Base-by-base conservation (phyloP, 2,797 vertebrate genomes). In the Taeniopygia guttata region DNA sequence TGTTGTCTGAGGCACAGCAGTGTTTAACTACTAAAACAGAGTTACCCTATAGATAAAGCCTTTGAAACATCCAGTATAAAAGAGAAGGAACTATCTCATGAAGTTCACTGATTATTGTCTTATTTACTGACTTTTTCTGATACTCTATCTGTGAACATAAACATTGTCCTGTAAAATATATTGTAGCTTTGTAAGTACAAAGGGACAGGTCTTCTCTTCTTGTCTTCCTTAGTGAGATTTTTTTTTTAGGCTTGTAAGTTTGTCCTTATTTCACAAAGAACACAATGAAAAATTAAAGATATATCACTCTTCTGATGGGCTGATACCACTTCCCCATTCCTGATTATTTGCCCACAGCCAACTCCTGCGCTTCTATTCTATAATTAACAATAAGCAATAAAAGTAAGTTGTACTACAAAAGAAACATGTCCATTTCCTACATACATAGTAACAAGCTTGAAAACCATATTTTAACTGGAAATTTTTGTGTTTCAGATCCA, bases 71-170 rank as follows among this genome's bases (percentile, higher is more conserved):
- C 8, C 52, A 56, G 43, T 62, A 74, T n/a, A 58, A 84, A 69
- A 67, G 10, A 75, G 26, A 78, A 68, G 17, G 18, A 7, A 38
- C 45, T 84, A 5, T 40, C 26, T 78, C 27, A 77, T 22, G 11
- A 75, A 75, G 36, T 52, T 84, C 23, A 45, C 36, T 23, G 42
- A 58, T 84, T 60, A 60, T 14, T 48, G 29, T 16, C 75, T 83
- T 85, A 72, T 85, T 92, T 83, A 89, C n/a, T 62, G 66, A 42
- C 13, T 84, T 64, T 80, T 68, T 62, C 30, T 68, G 7, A 45
- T 74, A 17, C 10, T 64, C 25, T 68, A 20, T 34, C 60, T 49
- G 48, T n/a, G 34, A 87, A 90, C 45, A 29, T 56, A 86, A 88
- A 83, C 29, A 42, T 8, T 48, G 10, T 64, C 60, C 45, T 13